Evolutionary conservation across 2,113 vertebrate genomes (phyloP).

Genomic region (Capra hircus): DNA sequence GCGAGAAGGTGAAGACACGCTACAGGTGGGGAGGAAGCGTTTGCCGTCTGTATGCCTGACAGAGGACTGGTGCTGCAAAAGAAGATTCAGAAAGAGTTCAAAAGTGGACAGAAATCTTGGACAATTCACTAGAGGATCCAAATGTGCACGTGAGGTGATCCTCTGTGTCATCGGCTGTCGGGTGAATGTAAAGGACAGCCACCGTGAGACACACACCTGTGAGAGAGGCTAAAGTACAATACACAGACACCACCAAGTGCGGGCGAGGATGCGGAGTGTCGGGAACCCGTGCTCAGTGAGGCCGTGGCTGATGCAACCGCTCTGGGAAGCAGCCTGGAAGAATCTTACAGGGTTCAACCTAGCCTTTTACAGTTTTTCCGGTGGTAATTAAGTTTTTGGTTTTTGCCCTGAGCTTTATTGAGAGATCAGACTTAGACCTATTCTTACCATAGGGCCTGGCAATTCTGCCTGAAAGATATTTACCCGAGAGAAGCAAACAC

Average conservation of each 20-base stretch:
- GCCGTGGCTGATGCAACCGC: no score
- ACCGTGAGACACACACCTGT: rapidly evolving
- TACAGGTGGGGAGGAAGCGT: rapidly evolving
- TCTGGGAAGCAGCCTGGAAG: neutral
- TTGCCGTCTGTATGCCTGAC: rapidly evolving
- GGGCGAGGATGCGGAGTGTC: rapidly evolving
- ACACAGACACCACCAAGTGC: neutral
- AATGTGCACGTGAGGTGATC: rapidly evolving
- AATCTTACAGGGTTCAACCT: neutral
- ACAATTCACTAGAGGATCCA: neutral
- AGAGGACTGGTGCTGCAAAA: no score
- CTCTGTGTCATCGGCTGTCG: neutral
- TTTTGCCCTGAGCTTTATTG: neutral
- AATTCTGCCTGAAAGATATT: neutral
- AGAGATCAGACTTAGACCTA: neutral
- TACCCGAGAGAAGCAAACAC: neutral
- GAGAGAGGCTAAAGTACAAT: neutral
- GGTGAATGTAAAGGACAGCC: neutral
- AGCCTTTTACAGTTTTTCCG: neutral
- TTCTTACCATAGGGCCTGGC: neutral
- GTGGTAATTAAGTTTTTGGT: neutral
- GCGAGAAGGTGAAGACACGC: neutral
- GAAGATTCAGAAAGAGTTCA: neutral
- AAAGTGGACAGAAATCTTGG: neutral
- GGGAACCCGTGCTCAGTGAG: neutral